Evolutionary conservation across 1,140 invertebrate species (phyloP).

Genomic region (Ostrea denselamellosa): DNA sequence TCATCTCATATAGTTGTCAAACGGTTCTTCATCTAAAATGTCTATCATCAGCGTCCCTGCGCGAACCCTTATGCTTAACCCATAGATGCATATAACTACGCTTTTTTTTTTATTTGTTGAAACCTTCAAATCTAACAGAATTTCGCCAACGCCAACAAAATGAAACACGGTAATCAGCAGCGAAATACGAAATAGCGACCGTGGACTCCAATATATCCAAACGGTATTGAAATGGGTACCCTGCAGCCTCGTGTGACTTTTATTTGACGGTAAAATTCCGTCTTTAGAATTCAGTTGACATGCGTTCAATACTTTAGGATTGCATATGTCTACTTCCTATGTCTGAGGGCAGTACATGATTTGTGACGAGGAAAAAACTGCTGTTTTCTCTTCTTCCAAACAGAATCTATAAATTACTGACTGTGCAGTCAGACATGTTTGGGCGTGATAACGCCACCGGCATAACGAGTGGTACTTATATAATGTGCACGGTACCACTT

Average conservation of each 20-base stretch:
- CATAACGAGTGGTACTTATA: neutral
- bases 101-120: no score
- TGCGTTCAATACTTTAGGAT: neutral
- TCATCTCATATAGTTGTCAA: no score
- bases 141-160: no score
- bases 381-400: neutral
- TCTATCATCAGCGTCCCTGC: no score
- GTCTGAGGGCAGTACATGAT: slow-evolving; percentile 2
- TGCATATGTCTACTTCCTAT: slow-evolving; percentile 19
- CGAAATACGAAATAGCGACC: no score
- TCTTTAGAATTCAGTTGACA: neutral
- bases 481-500: slow-evolving; percentile 1
- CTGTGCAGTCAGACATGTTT: slow-evolving; percentile 5
- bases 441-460: neutral
- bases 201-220: neutral
- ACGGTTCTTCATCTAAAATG: no score
- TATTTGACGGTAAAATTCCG: neutral
- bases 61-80: no score
- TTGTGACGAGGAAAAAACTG: neutral
- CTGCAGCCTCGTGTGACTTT: neutral
- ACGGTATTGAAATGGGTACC: neutral
- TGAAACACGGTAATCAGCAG: no score
- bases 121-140: no score
- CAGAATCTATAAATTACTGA: slow-evolving; percentile 10
- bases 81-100: no score